Percentiles rank a stretch among this genome's conserved stretches.
Conservation (phyloP, 1,140 invertebrate species). For the Dolichoris vasculosae region DNA sequence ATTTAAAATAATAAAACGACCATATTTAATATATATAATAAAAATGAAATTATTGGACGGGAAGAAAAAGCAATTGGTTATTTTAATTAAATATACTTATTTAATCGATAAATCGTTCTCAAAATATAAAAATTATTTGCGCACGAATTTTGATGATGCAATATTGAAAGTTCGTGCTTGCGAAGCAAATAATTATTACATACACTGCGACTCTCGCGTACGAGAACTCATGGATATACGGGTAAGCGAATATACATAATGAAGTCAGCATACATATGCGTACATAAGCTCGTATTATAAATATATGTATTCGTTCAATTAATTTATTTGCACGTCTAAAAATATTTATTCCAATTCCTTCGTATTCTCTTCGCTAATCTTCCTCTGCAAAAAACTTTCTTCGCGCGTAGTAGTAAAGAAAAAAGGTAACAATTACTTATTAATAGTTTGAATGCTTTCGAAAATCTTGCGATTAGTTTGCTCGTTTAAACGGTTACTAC, state of each 20-base stretch:
- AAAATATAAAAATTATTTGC: neutral
- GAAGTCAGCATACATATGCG: neutral
- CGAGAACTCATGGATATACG: neutral
- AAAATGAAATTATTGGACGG: neutral
- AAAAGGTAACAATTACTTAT: neutral
- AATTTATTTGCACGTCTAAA: neutral
- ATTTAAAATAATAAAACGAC: too few relatives aligned
- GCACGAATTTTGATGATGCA: neutral
- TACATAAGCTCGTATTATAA: neutral
- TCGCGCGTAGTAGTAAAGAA: neutral
- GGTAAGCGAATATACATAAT: neutral
- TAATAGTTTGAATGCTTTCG: neutral
- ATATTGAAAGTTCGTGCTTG: neutral
- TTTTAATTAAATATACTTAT: neutral
- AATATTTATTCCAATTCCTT: too few relatives aligned
- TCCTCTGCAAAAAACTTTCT: too few relatives aligned
- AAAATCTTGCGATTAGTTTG: too few relatives aligned
- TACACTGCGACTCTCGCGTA: neutral
- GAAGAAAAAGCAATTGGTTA: neutral
- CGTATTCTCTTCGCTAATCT: too few relatives aligned
- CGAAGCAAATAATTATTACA: conserved; percentile 6
- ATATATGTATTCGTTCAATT: neutral
- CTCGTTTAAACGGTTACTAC: too few relatives aligned
- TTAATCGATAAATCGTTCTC: neutral
- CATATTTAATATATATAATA: too few relatives aligned